Evolutionary conservation across 2,797 vertebrate genomes (phyloP).

Genomic region (Megaceryle alcyon): DNA sequence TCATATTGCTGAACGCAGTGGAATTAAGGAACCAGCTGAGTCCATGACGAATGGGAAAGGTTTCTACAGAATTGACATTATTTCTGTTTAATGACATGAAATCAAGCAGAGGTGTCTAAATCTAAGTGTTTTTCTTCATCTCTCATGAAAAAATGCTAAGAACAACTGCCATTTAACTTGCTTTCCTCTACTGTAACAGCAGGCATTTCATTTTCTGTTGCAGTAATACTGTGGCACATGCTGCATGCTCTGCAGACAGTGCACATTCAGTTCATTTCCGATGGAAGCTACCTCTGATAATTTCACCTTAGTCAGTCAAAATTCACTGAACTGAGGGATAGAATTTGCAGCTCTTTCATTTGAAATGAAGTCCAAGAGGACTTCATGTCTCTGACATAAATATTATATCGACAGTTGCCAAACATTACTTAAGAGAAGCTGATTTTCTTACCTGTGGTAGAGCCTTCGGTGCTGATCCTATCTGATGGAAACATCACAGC

Average conservation of each 20-base stretch:
- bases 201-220: background rate
- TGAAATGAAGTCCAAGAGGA: background rate
- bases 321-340: background rate
- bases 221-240: background rate
- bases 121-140: background rate
- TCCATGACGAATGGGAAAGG: background rate
- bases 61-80: background rate
- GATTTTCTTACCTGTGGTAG: constrained; percentile 42
- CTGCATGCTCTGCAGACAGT: background rate
- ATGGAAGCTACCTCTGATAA: background rate
- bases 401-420: background rate
- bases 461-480: background rate
- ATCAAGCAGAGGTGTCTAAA: background rate
- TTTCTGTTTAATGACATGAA: background rate
- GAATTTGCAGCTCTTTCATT: background rate
- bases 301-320: background rate
- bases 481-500: background rate
- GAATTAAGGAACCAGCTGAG: background rate
- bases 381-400: background rate
- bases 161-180: background rate
- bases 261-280: background rate
- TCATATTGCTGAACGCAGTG: background rate
- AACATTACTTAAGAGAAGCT: background rate
- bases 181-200: background rate
- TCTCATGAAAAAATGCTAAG: background rate